Evolutionary conservation across 1,140 invertebrate species (phyloP), one percentile per base, ranked within the genome.

Genomic region (Thaumetopoea pityocampa): DNA sequence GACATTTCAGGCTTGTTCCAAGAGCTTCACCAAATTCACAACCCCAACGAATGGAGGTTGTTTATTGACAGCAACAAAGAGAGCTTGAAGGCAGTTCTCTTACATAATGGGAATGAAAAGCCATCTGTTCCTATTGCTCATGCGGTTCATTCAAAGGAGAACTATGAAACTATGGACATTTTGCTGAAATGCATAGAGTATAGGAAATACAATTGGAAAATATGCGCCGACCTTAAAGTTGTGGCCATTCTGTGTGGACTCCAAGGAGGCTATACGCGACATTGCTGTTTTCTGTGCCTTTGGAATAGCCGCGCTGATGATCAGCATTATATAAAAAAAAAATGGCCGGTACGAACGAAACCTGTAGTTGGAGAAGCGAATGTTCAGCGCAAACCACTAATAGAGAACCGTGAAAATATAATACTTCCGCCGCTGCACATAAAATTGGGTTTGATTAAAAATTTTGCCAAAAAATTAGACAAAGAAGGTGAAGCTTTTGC

Each of bases 361-460:
- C n/a, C n/a, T n/a, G 61, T 30, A 22, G 41, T 24, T 10, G 63
- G 53, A 11, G 50, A 48, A 30, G 35, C 43, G 15, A 69, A 78
- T 58, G 41, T 71, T 24, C 43, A 51, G 30, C 28, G 42, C 14
- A 22, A 52, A 8, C 54, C 51, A 68, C 48, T 51, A 9, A 33
- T 51, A 2, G 9, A 40, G n/a, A n/a, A n/a, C 19, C 30, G 26
- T 10, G 17, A 41, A 8, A 45, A 51, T 17, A 19, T 51, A 8
- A 35, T 19, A 26, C 10, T 51, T 26, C 36, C 30, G 16, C 30
- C 30, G 18, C 20, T 40, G 19, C 36, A 48, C 29, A 69, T 80
- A 11, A 79, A 74, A 42, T 32, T 72, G 28, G 60, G 63, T 3
- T 34, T 72, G 1, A 62, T 74, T 35, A 80, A 79, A 49, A 67